Percentiles rank a stretch among this genome's conserved stretches.
These are phyloP conservation scores for Turnix velox DNA, from an alignment of 2,113 vertebrate species.

Conservation along the genomic window DNA sequence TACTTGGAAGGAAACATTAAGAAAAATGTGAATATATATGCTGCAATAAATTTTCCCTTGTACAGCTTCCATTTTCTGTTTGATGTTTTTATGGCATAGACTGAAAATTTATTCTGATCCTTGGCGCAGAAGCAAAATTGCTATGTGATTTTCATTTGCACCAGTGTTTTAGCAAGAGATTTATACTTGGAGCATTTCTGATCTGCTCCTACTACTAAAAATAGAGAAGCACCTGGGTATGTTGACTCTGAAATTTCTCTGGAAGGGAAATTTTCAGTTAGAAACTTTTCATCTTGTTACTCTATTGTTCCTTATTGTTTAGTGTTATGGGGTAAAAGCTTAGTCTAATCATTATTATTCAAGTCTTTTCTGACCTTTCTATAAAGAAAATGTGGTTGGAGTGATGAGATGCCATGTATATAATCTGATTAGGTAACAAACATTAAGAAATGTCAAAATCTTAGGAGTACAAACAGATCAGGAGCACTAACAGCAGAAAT, in stretches of 20 bases:
- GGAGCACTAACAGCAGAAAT: background rate
- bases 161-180: background rate
- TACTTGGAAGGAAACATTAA: background rate
- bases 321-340: background rate
- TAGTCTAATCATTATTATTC: background rate
- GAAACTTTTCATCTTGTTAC: background rate
- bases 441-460: background rate
- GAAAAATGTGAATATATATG: background rate
- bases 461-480: background rate
- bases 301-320: background rate
- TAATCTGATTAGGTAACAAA: background rate
- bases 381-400: background rate
- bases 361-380: background rate
- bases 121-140: background rate
- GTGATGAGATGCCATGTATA: background rate
- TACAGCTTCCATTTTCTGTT: conserved; percentile 10
- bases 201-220: background rate
- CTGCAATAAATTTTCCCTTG: background rate
- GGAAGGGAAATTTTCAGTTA: background rate
- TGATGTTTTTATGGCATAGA: background rate
- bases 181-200: background rate
- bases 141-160: background rate
- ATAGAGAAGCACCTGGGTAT: background rate
- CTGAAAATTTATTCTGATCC: conserved; percentile 29
- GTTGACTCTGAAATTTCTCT: background rate